Conservation (phyloP, 2,113 vertebrate species). For the Ciconia boyciana region DNA sequence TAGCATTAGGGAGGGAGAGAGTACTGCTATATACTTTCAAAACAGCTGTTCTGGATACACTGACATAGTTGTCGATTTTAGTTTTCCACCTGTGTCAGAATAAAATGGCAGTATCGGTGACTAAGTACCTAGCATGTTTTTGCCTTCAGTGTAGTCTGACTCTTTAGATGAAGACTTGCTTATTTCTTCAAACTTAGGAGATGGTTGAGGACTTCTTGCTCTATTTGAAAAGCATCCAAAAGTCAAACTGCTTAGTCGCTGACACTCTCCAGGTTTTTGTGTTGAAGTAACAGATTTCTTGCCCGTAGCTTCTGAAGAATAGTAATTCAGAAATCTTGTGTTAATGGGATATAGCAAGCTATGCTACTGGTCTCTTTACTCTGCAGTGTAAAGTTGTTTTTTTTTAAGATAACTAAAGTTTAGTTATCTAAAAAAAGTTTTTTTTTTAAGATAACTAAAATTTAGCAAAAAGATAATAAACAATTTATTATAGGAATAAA, state of each 20-base stretch:
- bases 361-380: neutral
- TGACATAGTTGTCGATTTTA: neutral
- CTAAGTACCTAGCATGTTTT: conserved; percentile 61
- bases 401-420: neutral
- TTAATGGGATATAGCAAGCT: neutral
- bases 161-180: conserved; percentile 64
- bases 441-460: neutral
- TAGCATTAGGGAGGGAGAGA: neutral
- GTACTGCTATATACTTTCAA: neutral
- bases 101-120: neutral
- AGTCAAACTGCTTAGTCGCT: conserved; percentile 89
- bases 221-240: conserved; percentile 92
- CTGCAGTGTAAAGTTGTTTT: neutral
- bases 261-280: conserved; percentile 81
- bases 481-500: neutral
- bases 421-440: no score
- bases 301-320: conserved; percentile 75
- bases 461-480: neutral
- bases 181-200: conserved; percentile 77
- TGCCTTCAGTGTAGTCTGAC: conserved; percentile 46
- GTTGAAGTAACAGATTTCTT: conserved; percentile 65
- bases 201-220: conserved; percentile 85
- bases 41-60: neutral
- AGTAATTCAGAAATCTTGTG: conserved; percentile 20
- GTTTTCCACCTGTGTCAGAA: neutral